Evolutionary conservation across 1,140 invertebrate genomes (phyloP).

Genomic region (Chrysomallon squamiferum): DNA sequence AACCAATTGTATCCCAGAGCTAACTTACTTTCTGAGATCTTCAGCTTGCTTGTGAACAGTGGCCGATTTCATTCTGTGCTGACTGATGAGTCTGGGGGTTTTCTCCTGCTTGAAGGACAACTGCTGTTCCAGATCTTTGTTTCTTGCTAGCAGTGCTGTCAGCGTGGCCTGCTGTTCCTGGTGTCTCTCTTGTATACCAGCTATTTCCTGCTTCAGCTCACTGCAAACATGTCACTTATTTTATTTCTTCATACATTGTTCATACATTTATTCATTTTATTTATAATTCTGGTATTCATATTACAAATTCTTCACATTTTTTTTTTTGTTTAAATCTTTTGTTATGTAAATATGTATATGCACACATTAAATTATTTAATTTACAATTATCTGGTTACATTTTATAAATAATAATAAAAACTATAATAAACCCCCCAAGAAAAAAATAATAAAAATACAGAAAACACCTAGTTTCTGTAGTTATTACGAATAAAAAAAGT

Average conservation of each 20-base stretch:
- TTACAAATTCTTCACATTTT: constrained; percentile 2
- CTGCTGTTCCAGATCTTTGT: constrained; percentile 27
- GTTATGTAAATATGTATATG: too few relatives aligned
- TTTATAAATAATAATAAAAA: too few relatives aligned
- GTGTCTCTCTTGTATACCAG: constrained; percentile 22
- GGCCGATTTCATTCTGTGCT: constrained; percentile 31
- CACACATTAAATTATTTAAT: too few relatives aligned
- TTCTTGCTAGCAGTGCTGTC: constrained; percentile 12
- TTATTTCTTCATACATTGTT: too few relatives aligned
- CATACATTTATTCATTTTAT: neutral
- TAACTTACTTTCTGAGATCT: constrained; percentile 17
- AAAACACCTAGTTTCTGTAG: too few relatives aligned
- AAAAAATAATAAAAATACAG: too few relatives aligned
- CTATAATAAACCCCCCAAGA: too few relatives aligned
- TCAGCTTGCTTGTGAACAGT: constrained; percentile 21
- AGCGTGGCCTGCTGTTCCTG: constrained; percentile 21
- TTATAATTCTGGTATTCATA: neutral
- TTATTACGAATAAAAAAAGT: too few relatives aligned
- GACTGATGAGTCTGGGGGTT: constrained; percentile 26
- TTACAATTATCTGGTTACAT: too few relatives aligned
- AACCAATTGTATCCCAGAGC: too few relatives aligned
- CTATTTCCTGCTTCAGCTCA: constrained; percentile 25
- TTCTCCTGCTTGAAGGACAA: constrained; percentile 27
- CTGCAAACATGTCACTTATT: constrained; percentile 21
- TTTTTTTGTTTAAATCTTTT: too few relatives aligned